Base-by-base conservation (phyloP, 2,113 vertebrate species). In the Ovibos moschatus region DNA sequence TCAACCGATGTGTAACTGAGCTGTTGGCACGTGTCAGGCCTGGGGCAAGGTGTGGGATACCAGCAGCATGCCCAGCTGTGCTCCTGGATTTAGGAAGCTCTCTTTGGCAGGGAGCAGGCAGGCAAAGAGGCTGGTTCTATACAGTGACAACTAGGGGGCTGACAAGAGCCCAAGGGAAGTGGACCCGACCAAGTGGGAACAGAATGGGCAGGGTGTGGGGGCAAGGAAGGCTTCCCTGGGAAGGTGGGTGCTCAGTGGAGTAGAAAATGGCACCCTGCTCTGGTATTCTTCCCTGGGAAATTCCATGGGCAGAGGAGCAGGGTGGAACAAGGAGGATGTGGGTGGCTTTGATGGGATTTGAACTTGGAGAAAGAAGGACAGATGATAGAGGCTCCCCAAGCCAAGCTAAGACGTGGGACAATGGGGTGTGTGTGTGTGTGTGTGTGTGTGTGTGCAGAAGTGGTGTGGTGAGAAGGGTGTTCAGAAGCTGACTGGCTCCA, bases 11-110 rank as follows among this genome's bases (percentile, higher is more conserved):
- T 30, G 13, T 4, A 47, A 43, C 51, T 16, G 40, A 9, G 55
- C 4, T 45, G 7, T 16, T 6, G n/a, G 9, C 2, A 9, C 0
- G 8, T 4, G 76, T 50, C 19, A 16, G 74, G 76, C 30, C 40
- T 4, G 2, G 14, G 51, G 36, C 16, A 40, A 36, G 19, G 28
- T 36, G 23, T 58, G 0, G 58, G 55, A 7, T 6, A 7, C 0
- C 3, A 9, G 40, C 47, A 23, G 58, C 1, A 1, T 3, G 27
- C 25, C 13, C 5, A 67, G 1, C 36, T 81, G 88, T 58, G 88
- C 21, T 62, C 43, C 55, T 10, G 17, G 17, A 30, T 21, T 36
- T 2, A 1, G 23, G 33, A 76, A 55, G 47, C 53, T 36, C 19
- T 4, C 21, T n/a, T 53, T 10, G 43, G 45, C 30, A 87, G 28